Percentiles rank a stretch among this genome's conserved stretches.
phyloP scores from a whole-genome alignment of 2,113 vertebrate species.

The Hippocampus comes region DNA sequence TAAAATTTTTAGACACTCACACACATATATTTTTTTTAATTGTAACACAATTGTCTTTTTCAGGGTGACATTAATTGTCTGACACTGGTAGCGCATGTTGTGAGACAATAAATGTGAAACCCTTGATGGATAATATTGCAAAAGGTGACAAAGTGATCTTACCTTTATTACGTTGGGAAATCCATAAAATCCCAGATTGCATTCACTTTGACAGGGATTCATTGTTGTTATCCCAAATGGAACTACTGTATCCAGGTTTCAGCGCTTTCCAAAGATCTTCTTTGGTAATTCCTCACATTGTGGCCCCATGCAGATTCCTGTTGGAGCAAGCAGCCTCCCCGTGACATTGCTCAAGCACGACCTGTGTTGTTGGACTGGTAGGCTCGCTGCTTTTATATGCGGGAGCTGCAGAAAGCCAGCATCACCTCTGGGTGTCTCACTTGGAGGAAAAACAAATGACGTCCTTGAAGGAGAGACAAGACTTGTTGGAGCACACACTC shows the following conservation, averaged over 20 bases:
- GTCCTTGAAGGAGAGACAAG: conserved; percentile 6
- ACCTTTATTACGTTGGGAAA: conserved; percentile 34
- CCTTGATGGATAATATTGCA: neutral
- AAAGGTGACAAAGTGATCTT: neutral
- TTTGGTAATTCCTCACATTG: neutral
- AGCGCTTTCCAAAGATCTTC: neutral
- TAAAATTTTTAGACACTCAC: no score
- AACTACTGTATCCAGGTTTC: conserved; percentile 14
- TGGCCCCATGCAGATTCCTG: neutral
- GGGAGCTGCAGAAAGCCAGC: conserved; percentile 26
- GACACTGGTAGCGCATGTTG: neutral
- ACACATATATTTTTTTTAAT: neutral
- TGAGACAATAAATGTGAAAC: neutral
- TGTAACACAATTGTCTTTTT: neutral
- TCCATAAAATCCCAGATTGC: conserved; percentile 32
- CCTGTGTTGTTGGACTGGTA: conserved; percentile 2
- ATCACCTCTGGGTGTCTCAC: conserved; percentile 52
- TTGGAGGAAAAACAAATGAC: neutral
- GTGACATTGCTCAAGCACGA: conserved; percentile 26
- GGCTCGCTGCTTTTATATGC: conserved; percentile 44
- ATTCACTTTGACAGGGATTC: conserved; percentile 13
- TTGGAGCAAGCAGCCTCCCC: conserved; percentile 19
- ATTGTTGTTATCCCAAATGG: neutral
- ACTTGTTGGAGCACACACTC: neutral
- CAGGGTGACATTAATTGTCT: neutral